Evolutionary conservation across 2,888 invertebrate genomes (phyloP).

Genomic region (Peribatodes rhomboidaria): DNA sequence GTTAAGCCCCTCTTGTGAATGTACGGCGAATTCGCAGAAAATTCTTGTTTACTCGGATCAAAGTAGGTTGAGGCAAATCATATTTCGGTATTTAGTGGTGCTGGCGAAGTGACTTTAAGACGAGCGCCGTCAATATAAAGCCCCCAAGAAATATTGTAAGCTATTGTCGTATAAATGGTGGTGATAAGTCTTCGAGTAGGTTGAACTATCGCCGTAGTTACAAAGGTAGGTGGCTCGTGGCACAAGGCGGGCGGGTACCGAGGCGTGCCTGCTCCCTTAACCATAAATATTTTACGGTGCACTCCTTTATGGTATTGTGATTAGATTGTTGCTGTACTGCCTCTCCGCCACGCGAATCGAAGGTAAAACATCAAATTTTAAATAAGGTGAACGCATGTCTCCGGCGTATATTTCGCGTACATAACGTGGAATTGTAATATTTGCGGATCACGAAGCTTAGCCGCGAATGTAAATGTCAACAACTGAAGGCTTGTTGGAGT

Average conservation of each 20-base stretch:
- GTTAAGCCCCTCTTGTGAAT: conserved; percentile 27
- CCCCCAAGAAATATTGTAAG: conserved; percentile 17
- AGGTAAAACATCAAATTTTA: conserved; percentile 71
- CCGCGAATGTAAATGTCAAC: conserved; percentile 38
- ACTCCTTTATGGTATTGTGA: conserved; percentile 78
- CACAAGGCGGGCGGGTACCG: conserved; percentile 65
- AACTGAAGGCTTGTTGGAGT: conserved; percentile 31
- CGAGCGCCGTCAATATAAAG: conserved; percentile 7
- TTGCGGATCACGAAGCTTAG: conserved; percentile 44
- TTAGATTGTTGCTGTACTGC: conserved; percentile 73
- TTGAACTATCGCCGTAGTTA: conserved; percentile 44
- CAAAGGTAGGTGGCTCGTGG: conserved; percentile 59
- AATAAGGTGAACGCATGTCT: conserved; percentile 64
- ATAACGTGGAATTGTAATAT: conserved; percentile 50
- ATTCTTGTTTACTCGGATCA: conserved; percentile 29
- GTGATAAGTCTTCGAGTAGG: conserved; percentile 17
- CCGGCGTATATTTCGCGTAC: conserved; percentile 54
- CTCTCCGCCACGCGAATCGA: conserved; percentile 67
- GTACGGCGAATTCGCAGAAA: conserved; percentile 28
- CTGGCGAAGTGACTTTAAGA: conserved; percentile 14
- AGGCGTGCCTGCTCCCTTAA: conserved; percentile 71
- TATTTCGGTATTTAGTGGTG: conserved; percentile 14
- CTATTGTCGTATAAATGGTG: conserved; percentile 33
- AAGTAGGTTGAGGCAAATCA: conserved; percentile 20
- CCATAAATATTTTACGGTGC: conserved; percentile 81